phyloP scores from a whole-genome alignment of 1,140 invertebrate species.

The Plectrocnemia conspersa region DNA sequence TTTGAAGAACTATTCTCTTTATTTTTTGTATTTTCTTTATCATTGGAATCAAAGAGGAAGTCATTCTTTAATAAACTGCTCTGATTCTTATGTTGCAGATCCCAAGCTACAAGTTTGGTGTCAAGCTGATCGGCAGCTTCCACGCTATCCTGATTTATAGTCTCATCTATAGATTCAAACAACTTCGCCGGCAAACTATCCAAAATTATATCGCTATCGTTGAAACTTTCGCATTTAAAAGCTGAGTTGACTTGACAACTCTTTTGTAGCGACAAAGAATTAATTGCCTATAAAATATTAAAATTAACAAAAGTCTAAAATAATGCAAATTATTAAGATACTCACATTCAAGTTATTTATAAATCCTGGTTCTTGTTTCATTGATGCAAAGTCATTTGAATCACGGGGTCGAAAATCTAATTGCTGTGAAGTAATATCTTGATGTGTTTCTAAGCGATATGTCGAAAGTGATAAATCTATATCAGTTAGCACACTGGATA shows the following conservation, averaged over 20 bases:
- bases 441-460: conserved; percentile 25
- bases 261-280: conserved; percentile 23
- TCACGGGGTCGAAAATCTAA: conserved; percentile 30
- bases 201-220: conserved; percentile 31
- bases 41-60: conserved; percentile 18
- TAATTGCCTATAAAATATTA: conserved; percentile 23
- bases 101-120: conserved; percentile 26
- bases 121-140: conserved; percentile 21
- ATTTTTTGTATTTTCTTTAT: conserved; percentile 24
- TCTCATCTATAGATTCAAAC: conserved; percentile 29
- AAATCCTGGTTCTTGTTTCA: conserved; percentile 32
- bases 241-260: conserved; percentile 28
- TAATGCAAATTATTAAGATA: background rate
- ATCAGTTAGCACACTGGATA: conserved; percentile 31
- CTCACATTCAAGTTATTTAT: conserved; percentile 24
- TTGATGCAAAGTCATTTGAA: conserved; percentile 23
- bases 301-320: no score
- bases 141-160: conserved; percentile 14
- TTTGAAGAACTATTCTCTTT: conserved; percentile 21
- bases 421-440: conserved; percentile 19
- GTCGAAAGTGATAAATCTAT: conserved; percentile 25
- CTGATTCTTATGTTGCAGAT: conserved; percentile 27
- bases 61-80: conserved; percentile 21
- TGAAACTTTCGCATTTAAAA: conserved; percentile 35
- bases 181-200: conserved; percentile 31